Percentiles rank a stretch among this genome's conserved stretches.
phyloP scores from a whole-genome alignment of 2,113 vertebrate species.

The Scomber colias region DNA sequence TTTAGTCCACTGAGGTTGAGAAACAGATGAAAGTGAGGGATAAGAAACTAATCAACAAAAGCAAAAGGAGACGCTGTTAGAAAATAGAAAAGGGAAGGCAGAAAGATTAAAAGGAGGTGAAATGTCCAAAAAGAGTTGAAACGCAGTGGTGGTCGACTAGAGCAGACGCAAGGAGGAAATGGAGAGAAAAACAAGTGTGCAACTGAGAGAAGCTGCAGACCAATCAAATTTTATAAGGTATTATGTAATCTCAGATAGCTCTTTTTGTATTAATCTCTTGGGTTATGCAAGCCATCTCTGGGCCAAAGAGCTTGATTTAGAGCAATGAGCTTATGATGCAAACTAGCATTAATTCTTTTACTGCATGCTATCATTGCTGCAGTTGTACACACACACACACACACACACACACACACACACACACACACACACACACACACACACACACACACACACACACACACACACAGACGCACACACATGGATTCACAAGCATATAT shows the following conservation, averaged over 20 bases:
- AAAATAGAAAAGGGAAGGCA: not conserved
- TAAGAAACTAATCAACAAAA: not conserved
- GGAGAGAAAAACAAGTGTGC: constrained; percentile 9
- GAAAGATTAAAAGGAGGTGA: not conserved
- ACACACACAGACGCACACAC: too few species aligned
- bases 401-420: not conserved
- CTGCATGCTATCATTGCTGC: constrained; percentile 10
- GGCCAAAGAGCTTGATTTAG: constrained; percentile 45
- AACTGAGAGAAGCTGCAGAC: constrained; percentile 41
- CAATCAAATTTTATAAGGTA: constrained; percentile 43
- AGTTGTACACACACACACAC: not conserved
- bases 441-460: not conserved
- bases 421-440: not conserved
- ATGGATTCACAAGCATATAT: not conserved
- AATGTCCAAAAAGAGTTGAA: not conserved
- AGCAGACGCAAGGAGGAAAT: not conserved
- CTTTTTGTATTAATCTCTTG: constrained; percentile 65
- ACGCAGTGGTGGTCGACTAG: not conserved
- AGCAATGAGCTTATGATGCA: constrained; percentile 62
- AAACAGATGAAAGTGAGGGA: constrained; percentile 1
- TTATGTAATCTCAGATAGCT: constrained; percentile 51
- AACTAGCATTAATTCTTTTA: constrained; percentile 52
- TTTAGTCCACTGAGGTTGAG: not conserved
- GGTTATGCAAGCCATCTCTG: constrained; percentile 62
- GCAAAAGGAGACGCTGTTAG: not conserved